Percentiles rank a stretch among this genome's conserved stretches.
Conservation (phyloP, 2,113 vertebrate genomes). For the Plecturocebus donacophilus region DNA sequence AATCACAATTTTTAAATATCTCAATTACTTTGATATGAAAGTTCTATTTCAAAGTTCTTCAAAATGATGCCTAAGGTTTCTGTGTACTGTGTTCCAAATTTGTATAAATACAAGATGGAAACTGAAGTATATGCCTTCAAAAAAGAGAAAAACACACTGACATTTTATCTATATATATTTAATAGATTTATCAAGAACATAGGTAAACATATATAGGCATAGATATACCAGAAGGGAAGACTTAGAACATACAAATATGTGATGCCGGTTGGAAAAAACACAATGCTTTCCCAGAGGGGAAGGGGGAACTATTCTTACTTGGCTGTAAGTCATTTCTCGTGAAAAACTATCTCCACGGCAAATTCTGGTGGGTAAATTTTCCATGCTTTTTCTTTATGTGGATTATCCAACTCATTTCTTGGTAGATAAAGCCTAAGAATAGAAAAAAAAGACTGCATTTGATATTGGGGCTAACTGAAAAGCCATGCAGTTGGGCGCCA, state of each 20-base stretch:
- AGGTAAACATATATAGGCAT: slow-evolving; percentile 25
- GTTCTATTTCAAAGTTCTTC: background rate
- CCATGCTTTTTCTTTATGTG: slow-evolving; percentile 94
- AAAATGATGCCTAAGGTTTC: background rate
- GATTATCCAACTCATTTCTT: slow-evolving; percentile 95
- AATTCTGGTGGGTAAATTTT: slow-evolving; percentile 92
- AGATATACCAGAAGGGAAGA: slow-evolving; percentile 46
- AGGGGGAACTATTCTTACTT: background rate
- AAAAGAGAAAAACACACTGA: background rate
- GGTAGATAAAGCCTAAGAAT: slow-evolving; percentile 90
- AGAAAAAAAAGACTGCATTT: slow-evolving; percentile 45
- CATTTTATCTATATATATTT: slow-evolving; percentile 41
- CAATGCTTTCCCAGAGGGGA: slow-evolving; percentile 42
- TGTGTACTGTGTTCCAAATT: background rate
- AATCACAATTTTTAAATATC: slow-evolving; percentile 9
- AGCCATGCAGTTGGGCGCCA: background rate
- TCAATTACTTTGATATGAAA: background rate
- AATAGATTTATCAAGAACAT: slow-evolving; percentile 54
- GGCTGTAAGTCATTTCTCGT: slow-evolving; percentile 59
- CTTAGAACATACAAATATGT: background rate
- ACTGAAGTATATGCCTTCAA: background rate
- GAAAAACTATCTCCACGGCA: slow-evolving; percentile 91
- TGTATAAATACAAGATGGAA: background rate
- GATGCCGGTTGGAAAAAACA: slow-evolving; percentile 10
- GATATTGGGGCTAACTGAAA: accelerated